A percentile compares a stretch with the other conserved stretches of the same genome.
These are phyloP conservation scores for Malurus splendens DNA, from an alignment of 2,797 vertebrate species.

Conservation along the genomic window DNA sequence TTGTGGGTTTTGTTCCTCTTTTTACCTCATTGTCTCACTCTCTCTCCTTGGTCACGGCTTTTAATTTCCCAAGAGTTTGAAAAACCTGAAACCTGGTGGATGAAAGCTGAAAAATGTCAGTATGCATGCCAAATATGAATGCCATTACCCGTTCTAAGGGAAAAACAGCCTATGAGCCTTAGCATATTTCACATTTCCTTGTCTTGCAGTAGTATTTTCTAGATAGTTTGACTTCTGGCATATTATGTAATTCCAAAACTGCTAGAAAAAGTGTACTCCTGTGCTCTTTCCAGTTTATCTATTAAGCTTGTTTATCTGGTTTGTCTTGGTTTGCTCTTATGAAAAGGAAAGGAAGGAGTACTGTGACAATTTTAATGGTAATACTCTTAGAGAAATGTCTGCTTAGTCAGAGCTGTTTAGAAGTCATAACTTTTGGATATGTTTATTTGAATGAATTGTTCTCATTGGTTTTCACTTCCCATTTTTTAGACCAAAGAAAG, in stretches of 20 bases:
- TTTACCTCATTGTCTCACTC: neutral
- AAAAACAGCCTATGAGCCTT: neutral
- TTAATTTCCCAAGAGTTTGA: neutral
- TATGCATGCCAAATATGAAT: neutral
- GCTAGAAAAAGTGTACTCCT: neutral
- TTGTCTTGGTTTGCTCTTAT: neutral
- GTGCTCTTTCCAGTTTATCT: neutral
- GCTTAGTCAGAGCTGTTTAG: neutral
- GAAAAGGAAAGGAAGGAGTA: neutral
- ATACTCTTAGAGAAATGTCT: neutral
- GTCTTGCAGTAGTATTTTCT: neutral
- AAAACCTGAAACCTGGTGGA: neutral
- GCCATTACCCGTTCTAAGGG: neutral
- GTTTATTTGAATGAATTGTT: neutral
- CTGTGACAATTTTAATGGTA: neutral
- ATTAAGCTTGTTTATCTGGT: neutral
- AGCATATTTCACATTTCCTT: neutral
- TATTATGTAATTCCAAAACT: neutral
- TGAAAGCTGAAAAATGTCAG: neutral
- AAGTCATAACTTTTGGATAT: neutral
- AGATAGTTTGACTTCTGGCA: neutral
- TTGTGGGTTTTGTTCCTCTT: neutral
- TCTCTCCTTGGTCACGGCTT: neutral
- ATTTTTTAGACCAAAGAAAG: constrained; percentile 89
- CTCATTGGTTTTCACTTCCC: neutral